Evolutionary conservation across 2,888 invertebrate genomes (phyloP), one percentile per base, ranked within the genome.

Genomic region (Netelia inedita): DNA sequence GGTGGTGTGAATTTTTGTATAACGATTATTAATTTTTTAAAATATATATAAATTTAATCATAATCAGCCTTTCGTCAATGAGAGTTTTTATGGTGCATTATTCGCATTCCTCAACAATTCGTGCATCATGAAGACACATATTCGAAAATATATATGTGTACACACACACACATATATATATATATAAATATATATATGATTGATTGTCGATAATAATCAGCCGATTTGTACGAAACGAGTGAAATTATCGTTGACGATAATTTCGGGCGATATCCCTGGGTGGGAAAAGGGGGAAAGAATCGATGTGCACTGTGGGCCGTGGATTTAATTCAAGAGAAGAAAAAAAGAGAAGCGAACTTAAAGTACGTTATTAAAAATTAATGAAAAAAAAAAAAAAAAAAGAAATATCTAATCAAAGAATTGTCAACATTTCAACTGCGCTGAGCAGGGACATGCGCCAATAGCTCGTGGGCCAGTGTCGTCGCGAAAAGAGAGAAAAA

Each of bases 81-180:
- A 68, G 73, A 35, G 8, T 35, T 35, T 59, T 78, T 76, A 82
- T 74, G 79, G 79, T 69, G 82, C 79, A 86, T 88, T 82, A 84
- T 85, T 72, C 35, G 41, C 79, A 72, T 79, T 79, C 79, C 63
- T 55, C 16, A 65, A 79, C 63, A 53, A 72, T 79, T 53, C 79
- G 79, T 79, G 79, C 79, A 43, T 55, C 50, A 53, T 41, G 28
- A 61, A 23, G 63, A 57, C 55, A 79, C 43, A 71, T 43, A 21
- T 57, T 11, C 19, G 19, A 16, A 55, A 14, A 14, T 50, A 50
- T 50, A 50, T 50, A 14, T 50, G 5, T 50, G 53, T 35, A 3
- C 6, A 35, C 8, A 35, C 2, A 28, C 28, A 28, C 28, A 28
- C 28, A 28, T 6, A 35, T 6, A 35, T 8, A 35, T 35, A 35